Percentiles rank a stretch among this genome's conserved stretches.
Conservation (phyloP, 2,888 invertebrate genomes). For the Alcis repandata region DNA sequence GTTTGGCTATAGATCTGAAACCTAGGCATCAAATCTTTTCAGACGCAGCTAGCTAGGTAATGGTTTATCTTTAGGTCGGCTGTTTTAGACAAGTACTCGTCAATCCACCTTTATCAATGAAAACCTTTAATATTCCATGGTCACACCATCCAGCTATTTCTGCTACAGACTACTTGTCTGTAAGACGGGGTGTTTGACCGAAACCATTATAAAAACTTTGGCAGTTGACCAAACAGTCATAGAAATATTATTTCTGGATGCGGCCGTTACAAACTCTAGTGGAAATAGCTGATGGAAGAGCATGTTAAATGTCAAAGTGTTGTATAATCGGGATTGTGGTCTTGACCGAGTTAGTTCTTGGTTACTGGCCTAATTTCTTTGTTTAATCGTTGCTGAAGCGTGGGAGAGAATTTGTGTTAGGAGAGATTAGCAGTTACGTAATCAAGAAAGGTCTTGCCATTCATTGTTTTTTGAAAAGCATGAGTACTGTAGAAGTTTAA, state of each 20-base stretch:
- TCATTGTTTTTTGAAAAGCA: neutral
- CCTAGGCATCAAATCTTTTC: too few relatives aligned
- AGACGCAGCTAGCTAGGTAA: too few relatives aligned
- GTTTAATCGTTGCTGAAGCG: constrained; percentile 11
- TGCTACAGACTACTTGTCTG: constrained; percentile 36
- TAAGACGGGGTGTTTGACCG: constrained; percentile 44
- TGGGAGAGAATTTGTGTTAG: neutral
- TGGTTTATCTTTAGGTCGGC: too few relatives aligned
- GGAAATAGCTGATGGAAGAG: constrained; percentile 15
- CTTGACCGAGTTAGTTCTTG: constrained; percentile 38
- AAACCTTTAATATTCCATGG: constrained; percentile 17
- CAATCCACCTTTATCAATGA: constrained; percentile 12
- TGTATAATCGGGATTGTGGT: constrained; percentile 29
- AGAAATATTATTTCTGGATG: constrained; percentile 33
- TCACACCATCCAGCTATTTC: constrained; percentile 34
- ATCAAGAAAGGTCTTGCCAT: neutral
- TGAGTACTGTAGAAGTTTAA: neutral
- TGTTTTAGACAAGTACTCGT: too few relatives aligned
- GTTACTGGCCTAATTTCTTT: constrained; percentile 26
- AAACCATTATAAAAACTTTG: constrained; percentile 48
- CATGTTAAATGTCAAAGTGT: constrained; percentile 31
- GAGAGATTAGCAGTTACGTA: neutral
- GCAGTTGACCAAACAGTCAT: constrained; percentile 42
- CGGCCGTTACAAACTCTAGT: constrained; percentile 10
- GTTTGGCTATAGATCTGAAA: too few relatives aligned